Conservation (phyloP, 2,888 invertebrate genomes). For the Thyatira batis region DNA sequence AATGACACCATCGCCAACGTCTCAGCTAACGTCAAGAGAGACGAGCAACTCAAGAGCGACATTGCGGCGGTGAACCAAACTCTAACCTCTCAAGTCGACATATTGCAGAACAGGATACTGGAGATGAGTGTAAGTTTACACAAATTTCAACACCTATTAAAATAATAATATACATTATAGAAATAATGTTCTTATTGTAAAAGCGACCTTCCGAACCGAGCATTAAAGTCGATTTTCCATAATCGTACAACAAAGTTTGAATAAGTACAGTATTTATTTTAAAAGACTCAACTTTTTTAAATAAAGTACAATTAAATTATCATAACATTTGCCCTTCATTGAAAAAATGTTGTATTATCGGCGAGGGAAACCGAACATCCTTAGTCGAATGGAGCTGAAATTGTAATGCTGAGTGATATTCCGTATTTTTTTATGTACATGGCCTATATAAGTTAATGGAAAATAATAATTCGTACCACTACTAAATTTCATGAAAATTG, state of each 20-base stretch:
- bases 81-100: slow-evolving; percentile 53
- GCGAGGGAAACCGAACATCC: neutral
- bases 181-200: too few species aligned
- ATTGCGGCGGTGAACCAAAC: slow-evolving; percentile 57
- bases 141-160: slow-evolving; percentile 5
- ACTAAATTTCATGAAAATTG: too few species aligned
- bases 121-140: slow-evolving; percentile 56
- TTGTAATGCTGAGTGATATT: too few species aligned
- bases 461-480: too few species aligned
- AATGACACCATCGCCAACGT: slow-evolving; percentile 71
- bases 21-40: slow-evolving; percentile 46
- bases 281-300: neutral
- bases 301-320: neutral
- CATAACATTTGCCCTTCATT: neutral
- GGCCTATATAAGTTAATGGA: too few species aligned
- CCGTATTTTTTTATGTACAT: too few species aligned
- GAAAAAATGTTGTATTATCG: neutral
- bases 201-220: too few species aligned
- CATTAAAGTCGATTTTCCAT: too few species aligned
- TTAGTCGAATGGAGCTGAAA: neutral
- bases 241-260: too few species aligned
- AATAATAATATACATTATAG: too few species aligned
- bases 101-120: slow-evolving; percentile 58
- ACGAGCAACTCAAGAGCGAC: slow-evolving; percentile 53
- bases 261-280: too few species aligned